Percentiles rank a stretch among this genome's conserved stretches.
Evolutionary conservation across 1,140 invertebrate genomes (phyloP).

Genomic region (Drosophila azteca): DNA sequence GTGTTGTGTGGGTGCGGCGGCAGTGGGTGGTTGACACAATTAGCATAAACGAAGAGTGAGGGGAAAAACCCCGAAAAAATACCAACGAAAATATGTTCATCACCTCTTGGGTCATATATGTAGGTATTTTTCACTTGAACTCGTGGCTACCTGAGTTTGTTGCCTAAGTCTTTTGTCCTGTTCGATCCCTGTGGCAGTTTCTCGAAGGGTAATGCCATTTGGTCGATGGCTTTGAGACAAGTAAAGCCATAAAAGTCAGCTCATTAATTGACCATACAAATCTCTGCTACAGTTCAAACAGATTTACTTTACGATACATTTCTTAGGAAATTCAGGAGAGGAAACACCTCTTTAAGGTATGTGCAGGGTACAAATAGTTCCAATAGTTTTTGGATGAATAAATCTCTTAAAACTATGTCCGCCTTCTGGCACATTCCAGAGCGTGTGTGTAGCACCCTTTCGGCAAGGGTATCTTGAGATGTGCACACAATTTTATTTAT

Average conservation of each 20-base stretch:
- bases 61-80: slow-evolving; percentile 37
- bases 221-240: not conserved
- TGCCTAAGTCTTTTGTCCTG: slow-evolving; percentile 67
- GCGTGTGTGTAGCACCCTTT: not conserved
- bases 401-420: no score
- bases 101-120: slow-evolving; percentile 1
- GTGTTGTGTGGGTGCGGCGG: slow-evolving; percentile 10
- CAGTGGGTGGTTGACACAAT: slow-evolving; percentile 54
- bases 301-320: no score
- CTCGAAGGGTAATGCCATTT: not conserved
- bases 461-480: slow-evolving; percentile 43
- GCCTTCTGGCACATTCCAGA: no score
- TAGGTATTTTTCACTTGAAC: slow-evolving; percentile 54
- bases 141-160: slow-evolving; percentile 74
- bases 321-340: no score
- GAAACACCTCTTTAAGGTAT: no score
- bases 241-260: no score
- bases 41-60: slow-evolving; percentile 52
- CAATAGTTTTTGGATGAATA: no score
- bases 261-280: no score
- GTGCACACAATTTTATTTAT: slow-evolving; percentile 68
- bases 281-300: no score
- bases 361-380: no score
- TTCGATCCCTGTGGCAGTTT: not conserved
- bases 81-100: slow-evolving; percentile 33